These are phyloP conservation scores for Rhodophaea formosa DNA, from an alignment of 2,888 invertebrate genomes.

Conservation along the genomic window DNA sequence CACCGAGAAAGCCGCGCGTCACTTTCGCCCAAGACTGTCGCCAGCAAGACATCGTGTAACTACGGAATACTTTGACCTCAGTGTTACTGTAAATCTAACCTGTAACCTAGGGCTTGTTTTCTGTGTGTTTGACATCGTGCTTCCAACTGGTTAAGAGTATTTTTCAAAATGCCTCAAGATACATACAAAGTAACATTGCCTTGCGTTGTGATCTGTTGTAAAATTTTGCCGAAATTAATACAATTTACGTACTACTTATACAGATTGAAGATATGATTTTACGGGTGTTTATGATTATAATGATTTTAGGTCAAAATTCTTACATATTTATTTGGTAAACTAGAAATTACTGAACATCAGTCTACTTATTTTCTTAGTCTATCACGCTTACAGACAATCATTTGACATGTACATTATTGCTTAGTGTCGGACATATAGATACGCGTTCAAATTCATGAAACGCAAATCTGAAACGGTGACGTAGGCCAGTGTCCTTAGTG, in stretches of 20 bases:
- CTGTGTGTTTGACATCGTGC: background rate
- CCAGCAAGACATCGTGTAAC: slow-evolving; percentile 16
- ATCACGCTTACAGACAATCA: background rate
- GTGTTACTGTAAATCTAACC: background rate
- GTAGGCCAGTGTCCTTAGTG: slow-evolving; percentile 31
- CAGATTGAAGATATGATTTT: too few species aligned
- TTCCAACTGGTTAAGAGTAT: background rate
- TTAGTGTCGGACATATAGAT: background rate
- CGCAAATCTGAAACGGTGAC: slow-evolving; percentile 33
- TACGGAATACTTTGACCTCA: background rate
- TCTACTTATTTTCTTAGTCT: too few species aligned
- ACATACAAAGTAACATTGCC: background rate
- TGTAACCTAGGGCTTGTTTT: background rate
- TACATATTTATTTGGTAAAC: background rate
- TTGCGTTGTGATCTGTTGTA: too few species aligned
- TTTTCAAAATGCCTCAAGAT: background rate
- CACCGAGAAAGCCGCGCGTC: slow-evolving; percentile 35
- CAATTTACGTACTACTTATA: too few species aligned
- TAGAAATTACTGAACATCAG: too few species aligned
- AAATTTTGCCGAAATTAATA: too few species aligned
- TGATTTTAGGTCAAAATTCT: too few species aligned
- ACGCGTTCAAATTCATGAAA: slow-evolving; percentile 24
- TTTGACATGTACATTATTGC: background rate
- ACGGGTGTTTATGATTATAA: too few species aligned
- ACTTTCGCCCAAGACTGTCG: slow-evolving; percentile 22